phyloP scores from a whole-genome alignment of 2,113 vertebrate species.

The Melanerpes formicivorus region DNA sequence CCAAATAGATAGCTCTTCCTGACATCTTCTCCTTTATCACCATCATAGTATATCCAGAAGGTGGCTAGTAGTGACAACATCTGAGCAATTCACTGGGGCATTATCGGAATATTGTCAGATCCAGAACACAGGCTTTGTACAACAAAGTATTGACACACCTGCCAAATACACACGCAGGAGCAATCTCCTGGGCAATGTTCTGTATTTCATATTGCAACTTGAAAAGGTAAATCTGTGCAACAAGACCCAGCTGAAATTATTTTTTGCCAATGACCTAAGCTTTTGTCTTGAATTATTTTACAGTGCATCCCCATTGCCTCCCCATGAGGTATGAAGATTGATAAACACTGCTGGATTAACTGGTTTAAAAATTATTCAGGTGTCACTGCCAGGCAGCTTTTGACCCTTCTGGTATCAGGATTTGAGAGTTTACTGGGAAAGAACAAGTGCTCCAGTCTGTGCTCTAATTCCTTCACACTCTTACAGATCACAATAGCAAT shows the following conservation, averaged over 20 bases:
- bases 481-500: neutral
- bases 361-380: constrained; percentile 35
- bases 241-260: neutral
- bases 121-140: neutral
- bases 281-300: neutral
- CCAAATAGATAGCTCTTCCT: neutral
- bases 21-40: accelerated
- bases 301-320: neutral
- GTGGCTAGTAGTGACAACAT: neutral
- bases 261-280: neutral
- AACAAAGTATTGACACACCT: neutral
- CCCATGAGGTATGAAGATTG: neutral
- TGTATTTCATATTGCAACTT: neutral
- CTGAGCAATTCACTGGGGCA: neutral
- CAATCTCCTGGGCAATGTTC: neutral
- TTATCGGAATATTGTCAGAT: neutral
- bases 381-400: constrained; percentile 44
- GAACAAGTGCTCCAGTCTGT: constrained; percentile 27
- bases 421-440: constrained; percentile 33
- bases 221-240: neutral
- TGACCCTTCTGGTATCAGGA: constrained; percentile 30
- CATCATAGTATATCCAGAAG: neutral
- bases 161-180: neutral
- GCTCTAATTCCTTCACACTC: constrained; percentile 1
- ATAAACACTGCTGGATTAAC: constrained; percentile 35